Conservation (phyloP, 2,888 invertebrate species). For the Pachycephus smyrnensis region DNA sequence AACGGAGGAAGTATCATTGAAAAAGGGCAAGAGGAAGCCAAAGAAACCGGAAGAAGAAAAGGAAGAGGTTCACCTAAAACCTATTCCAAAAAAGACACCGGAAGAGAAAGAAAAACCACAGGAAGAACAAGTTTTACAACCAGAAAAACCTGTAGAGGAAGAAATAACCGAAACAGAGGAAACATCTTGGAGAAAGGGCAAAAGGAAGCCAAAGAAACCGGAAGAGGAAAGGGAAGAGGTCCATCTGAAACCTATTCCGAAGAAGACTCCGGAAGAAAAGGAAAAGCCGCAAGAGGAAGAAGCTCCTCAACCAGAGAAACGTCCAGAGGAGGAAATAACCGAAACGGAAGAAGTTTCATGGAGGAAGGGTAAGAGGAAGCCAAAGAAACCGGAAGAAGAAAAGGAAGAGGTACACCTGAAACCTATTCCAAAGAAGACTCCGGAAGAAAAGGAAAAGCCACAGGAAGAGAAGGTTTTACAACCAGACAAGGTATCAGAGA, state of each 20-base stretch:
- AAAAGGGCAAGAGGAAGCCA: conserved; percentile 56
- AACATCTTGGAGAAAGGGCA: conserved; percentile 39
- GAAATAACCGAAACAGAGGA: conserved; percentile 55
- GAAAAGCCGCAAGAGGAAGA: conserved; percentile 54
- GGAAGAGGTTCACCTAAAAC: conserved; percentile 46
- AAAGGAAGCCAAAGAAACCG: conserved; percentile 32
- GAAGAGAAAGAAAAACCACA: conserved; percentile 62
- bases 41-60: conserved; percentile 62
- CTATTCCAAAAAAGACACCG: conserved; percentile 60
- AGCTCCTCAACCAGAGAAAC: conserved; percentile 51
- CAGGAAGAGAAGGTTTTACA: conserved; percentile 64
- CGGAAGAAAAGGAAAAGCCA: conserved; percentile 44
- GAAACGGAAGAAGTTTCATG: conserved; percentile 46
- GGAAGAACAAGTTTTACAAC: conserved; percentile 48
- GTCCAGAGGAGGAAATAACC: conserved; percentile 50
- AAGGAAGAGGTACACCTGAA: conserved; percentile 57
- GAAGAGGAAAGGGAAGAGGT: conserved; percentile 64
- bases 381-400: too few species aligned
- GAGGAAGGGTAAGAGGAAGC: conserved; percentile 30
- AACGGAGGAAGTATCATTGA: conserved; percentile 52
- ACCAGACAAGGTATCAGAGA: conserved; percentile 45
- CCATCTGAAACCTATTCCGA: conserved; percentile 67
- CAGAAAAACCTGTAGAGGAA: conserved; percentile 57
- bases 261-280: conserved; percentile 48
- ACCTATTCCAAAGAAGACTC: conserved; percentile 59